phyloP scores from a whole-genome alignment of 1,140 invertebrate genomes.

The Brachionus sp. region DNA sequence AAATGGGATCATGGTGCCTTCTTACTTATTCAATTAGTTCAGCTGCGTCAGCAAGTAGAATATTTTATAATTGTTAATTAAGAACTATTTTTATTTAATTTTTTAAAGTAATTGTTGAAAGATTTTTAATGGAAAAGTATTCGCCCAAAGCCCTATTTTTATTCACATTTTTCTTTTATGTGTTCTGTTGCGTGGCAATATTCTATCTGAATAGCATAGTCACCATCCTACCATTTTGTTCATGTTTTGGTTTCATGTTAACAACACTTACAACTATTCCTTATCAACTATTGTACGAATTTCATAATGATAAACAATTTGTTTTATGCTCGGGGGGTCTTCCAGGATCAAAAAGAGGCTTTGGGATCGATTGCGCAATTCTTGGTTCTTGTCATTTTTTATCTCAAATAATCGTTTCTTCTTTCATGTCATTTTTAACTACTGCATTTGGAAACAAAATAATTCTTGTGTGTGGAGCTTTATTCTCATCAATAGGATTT shows the following conservation, averaged over 20 bases:
- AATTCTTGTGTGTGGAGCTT: constrained; percentile 20
- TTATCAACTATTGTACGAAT: constrained; percentile 44
- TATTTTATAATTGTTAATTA: neutral
- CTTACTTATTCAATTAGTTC: constrained; percentile 26
- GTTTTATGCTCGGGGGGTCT: neutral
- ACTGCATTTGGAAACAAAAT: constrained; percentile 24
- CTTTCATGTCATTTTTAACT: constrained; percentile 34
- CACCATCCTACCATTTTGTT: constrained; percentile 23
- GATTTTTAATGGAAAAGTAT: constrained; percentile 12
- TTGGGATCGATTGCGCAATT: constrained; percentile 40
- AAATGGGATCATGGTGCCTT: constrained; percentile 45
- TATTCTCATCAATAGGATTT: constrained; percentile 26
- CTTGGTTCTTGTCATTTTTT: constrained; percentile 34
- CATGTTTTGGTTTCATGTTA: constrained; percentile 12
- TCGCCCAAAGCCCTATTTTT: neutral
- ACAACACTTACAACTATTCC: constrained; percentile 33
- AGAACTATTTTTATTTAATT: neutral
- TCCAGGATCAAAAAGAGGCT: constrained; percentile 18
- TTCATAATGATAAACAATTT: constrained; percentile 44
- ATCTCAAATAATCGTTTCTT: constrained; percentile 3
- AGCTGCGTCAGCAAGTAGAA: constrained; percentile 22
- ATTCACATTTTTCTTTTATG: constrained; percentile 23
- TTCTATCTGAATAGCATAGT: neutral
- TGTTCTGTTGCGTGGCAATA: neutral
- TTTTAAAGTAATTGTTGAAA: constrained; percentile 34